phyloP scores from a whole-genome alignment of 2,113 vertebrate genomes.

The Brachypodius melanocephalos region DNA sequence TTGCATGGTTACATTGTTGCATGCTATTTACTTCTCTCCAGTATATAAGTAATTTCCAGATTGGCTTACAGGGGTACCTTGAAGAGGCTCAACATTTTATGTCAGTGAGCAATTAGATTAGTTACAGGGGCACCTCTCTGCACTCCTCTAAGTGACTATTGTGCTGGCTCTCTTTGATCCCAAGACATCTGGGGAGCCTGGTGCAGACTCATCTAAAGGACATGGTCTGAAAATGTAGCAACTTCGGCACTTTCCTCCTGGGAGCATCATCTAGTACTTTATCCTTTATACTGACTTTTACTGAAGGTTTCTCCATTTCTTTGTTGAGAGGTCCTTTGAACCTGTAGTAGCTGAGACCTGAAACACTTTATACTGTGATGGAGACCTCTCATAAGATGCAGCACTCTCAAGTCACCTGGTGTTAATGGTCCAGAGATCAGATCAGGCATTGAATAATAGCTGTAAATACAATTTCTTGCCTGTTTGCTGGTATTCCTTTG shows the following conservation, averaged over 20 bases:
- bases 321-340: neutral
- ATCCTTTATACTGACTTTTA: neutral
- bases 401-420: neutral
- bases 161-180: neutral
- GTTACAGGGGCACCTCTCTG: neutral
- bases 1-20: neutral
- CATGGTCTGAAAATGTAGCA: neutral
- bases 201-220: neutral
- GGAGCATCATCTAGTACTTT: neutral
- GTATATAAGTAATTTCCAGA: neutral
- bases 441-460: neutral
- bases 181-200: neutral
- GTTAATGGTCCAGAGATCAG: neutral
- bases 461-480: neutral
- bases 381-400: neutral
- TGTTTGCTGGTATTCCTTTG: neutral
- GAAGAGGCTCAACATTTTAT: neutral
- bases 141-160: neutral
- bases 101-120: neutral
- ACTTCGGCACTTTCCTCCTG: neutral
- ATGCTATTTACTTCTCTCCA: neutral
- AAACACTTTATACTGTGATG: neutral
- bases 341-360: neutral
- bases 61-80: neutral
- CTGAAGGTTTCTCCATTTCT: neutral